phyloP scores from a whole-genome alignment of 2,888 invertebrate species.

The Laothoe populi region DNA sequence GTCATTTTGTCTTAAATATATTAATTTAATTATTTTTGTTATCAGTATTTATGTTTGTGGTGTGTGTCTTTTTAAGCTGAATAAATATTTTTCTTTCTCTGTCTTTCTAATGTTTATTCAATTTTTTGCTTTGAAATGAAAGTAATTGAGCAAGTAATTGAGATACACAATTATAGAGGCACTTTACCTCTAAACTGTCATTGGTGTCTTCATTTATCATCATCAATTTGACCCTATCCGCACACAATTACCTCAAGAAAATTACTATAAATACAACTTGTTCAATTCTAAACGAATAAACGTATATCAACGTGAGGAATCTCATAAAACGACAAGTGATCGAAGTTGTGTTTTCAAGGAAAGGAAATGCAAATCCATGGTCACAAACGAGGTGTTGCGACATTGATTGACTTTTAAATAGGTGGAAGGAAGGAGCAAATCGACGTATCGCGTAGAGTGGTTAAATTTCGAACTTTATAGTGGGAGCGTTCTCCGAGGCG shows the following conservation, averaged over 20 bases:
- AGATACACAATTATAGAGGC: conserved; percentile 33
- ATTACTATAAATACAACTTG: conserved; percentile 15
- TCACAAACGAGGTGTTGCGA: conserved; percentile 61
- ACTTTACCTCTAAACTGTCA: conserved; percentile 21
- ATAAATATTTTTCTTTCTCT: too few species aligned
- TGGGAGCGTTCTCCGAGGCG: conserved; percentile 27
- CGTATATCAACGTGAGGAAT: conserved; percentile 36
- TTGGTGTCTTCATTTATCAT: conserved; percentile 1
- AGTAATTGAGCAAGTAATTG: conserved; percentile 46
- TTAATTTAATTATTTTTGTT: too few species aligned
- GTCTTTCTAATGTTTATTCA: conserved; percentile 79
- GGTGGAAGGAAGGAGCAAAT: conserved; percentile 57
- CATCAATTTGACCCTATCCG: not conserved
- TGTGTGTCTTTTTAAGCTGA: too few species aligned
- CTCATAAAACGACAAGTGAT: conserved; percentile 56
- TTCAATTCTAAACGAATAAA: conserved; percentile 19
- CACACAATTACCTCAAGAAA: not conserved
- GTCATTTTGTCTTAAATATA: too few species aligned
- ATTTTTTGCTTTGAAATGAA: conserved; percentile 65
- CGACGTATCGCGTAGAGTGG: conserved; percentile 50
- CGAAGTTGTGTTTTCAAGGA: conserved; percentile 52
- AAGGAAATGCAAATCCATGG: conserved; percentile 66
- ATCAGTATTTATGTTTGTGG: too few species aligned
- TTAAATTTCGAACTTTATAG: conserved; percentile 40
- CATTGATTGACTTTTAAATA: conserved; percentile 80